Conservation (phyloP, 2,888 invertebrate genomes). For the Drosophila meridionalis region DNA sequence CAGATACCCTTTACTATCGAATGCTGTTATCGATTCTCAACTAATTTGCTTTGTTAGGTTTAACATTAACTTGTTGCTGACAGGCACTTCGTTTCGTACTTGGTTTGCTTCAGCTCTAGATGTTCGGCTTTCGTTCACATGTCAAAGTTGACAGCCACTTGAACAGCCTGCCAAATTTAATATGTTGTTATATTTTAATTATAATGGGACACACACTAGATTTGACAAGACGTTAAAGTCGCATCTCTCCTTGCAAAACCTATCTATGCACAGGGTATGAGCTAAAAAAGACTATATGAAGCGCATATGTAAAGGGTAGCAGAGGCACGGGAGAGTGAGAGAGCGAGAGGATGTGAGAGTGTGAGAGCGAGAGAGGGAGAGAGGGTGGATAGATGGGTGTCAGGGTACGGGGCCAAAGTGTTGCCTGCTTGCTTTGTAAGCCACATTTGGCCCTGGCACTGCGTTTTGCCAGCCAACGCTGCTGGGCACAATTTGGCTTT, state of each 20-base stretch:
- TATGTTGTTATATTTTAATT: slow-evolving; percentile 1
- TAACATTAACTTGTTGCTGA: background rate
- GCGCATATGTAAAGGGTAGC: slow-evolving; percentile 16
- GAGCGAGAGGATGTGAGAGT: background rate
- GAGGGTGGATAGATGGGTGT: background rate
- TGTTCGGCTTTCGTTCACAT: background rate
- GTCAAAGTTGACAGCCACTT: background rate
- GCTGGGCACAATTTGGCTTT: slow-evolving; percentile 49
- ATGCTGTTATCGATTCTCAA: background rate
- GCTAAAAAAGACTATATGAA: background rate
- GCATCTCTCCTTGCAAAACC: background rate
- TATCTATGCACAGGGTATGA: slow-evolving; percentile 5
- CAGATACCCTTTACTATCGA: slow-evolving; percentile 13
- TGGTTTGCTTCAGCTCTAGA: background rate
- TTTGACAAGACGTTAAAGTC: background rate
- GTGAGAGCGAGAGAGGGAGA: background rate
- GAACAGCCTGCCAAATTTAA: background rate
- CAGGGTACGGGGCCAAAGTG: slow-evolving; percentile 29
- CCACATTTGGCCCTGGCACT: slow-evolving; percentile 29
- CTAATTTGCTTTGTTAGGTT: background rate
- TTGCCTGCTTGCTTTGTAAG: slow-evolving; percentile 31
- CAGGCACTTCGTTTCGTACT: background rate
- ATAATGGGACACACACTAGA: background rate
- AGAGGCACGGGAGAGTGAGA: background rate
- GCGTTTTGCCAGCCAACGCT: slow-evolving; percentile 19